Evolutionary conservation across 1,140 invertebrate genomes (phyloP), one percentile per base, ranked within the genome.

Genomic region (Cataglyphis hispanica): DNA sequence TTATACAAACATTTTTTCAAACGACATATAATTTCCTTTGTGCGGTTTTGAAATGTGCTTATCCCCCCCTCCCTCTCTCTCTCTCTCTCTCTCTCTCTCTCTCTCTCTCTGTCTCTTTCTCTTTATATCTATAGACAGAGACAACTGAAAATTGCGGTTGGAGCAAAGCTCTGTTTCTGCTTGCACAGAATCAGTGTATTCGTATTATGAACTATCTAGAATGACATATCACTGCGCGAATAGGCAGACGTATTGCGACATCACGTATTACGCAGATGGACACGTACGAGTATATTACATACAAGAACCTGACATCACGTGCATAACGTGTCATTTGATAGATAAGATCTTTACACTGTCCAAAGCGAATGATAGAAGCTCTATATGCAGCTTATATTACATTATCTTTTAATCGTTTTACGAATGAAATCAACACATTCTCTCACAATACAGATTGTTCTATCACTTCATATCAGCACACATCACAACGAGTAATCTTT

Each of bases 191-290:
- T 16, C 43, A 31, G 60, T 81, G 19, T 70, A 43, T 81, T 50
- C 27, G 31, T 81, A 58, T 72, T 81, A 70, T 22, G 53, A 72
- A 81, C 53, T 81, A 81, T 60, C 78, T 72, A 25, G 53, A 43
- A 81, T 81, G 78, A 81, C 77, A 19, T 72, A 74, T 83, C 67
- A 60, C 27, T 43, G 67, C 53, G 67, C 78, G 78, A 46, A 83
- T 83, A 83, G 67, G 53, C 78, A 72, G 78, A 83, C 37, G 78
- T 83, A 83, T 83, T 74, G 78, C 67, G 53, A 74, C 67, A 69
- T 83, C 78, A 83, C 78, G 78, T 74, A 72, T 72, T 60, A 46
- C 67, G 67, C 19, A 46, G 67, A 72, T 72, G 60, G 78, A 83
- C 67, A 83, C 67, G 78, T 60, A 60, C 67, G 78, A 74, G 67